Evolutionary conservation across 2,113 vertebrate species (phyloP).

Genomic region (Malurus elegans): DNA sequence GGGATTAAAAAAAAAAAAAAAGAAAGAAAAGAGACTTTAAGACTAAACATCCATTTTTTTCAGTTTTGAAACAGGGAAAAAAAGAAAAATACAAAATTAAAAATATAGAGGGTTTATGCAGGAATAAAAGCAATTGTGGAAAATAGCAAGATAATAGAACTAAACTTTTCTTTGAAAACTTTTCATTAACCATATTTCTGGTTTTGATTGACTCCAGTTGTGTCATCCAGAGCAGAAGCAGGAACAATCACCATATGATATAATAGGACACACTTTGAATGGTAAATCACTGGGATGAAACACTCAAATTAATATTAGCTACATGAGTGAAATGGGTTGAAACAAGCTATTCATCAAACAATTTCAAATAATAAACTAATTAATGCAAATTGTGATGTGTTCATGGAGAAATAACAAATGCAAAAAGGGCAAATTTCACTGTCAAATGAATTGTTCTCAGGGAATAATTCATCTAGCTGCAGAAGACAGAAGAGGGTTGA

Average conservation of each 20-base stretch:
- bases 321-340: constrained; percentile 37
- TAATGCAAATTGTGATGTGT: constrained; percentile 50
- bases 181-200: neutral
- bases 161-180: neutral
- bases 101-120: neutral
- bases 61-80: neutral
- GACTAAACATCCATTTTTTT: neutral
- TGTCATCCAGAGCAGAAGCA: neutral
- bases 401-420: constrained; percentile 39
- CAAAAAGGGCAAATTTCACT: constrained; percentile 45
- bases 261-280: neutral
- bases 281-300: constrained; percentile 5
- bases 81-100: neutral
- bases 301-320: constrained; percentile 47
- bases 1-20: neutral
- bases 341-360: constrained; percentile 54
- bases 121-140: neutral
- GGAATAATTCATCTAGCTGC: constrained; percentile 44
- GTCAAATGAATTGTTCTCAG: constrained; percentile 20
- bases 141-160: neutral
- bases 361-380: constrained; percentile 60
- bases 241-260: neutral
- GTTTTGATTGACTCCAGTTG: neutral
- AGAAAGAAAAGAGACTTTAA: neutral
- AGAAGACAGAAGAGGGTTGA: neutral